Percentiles rank a stretch among this genome's conserved stretches.
These are phyloP conservation scores for Drosophila paulistorum DNA, from an alignment of 1,140 invertebrate species.

Conservation along the genomic window DNA sequence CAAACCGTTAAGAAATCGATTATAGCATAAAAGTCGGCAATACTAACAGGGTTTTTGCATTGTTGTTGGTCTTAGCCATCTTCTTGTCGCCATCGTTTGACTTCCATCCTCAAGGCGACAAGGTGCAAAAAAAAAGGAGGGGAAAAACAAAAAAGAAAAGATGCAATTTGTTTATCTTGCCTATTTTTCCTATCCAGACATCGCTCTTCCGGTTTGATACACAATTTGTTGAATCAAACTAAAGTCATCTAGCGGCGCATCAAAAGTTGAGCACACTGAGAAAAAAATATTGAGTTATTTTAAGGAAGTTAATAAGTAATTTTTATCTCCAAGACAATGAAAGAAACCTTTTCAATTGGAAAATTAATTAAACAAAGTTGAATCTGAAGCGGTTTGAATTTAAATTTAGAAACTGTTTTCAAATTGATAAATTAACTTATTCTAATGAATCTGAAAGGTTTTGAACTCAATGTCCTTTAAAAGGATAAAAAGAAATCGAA, in stretches of 20 bases:
- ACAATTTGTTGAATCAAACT: constrained; percentile 32
- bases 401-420: too few relatives aligned
- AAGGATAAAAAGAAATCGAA: too few relatives aligned
- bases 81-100: constrained; percentile 44
- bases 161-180: constrained; percentile 40
- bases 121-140: constrained; percentile 58
- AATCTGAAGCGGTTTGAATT: too few relatives aligned
- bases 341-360: neutral
- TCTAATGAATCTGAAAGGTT: too few relatives aligned
- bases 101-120: constrained; percentile 64
- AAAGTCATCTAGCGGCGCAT: neutral
- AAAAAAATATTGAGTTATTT: neutral
- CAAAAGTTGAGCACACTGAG: constrained; percentile 11
- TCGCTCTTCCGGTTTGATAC: constrained; percentile 56
- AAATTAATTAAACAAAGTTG: too few relatives aligned
- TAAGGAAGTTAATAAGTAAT: too few relatives aligned
- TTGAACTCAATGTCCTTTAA: too few relatives aligned
- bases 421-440: too few relatives aligned
- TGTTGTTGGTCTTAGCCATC: constrained; percentile 31
- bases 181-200: constrained; percentile 23
- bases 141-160: constrained; percentile 8
- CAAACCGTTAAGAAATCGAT: constrained; percentile 78
- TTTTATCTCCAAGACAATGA: too few relatives aligned
- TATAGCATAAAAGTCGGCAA: constrained; percentile 63
- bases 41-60: constrained; percentile 38